These are phyloP conservation scores for Sarcophaga subvicina DNA, from an alignment of 2,888 invertebrate species.

Conservation along the genomic window DNA sequence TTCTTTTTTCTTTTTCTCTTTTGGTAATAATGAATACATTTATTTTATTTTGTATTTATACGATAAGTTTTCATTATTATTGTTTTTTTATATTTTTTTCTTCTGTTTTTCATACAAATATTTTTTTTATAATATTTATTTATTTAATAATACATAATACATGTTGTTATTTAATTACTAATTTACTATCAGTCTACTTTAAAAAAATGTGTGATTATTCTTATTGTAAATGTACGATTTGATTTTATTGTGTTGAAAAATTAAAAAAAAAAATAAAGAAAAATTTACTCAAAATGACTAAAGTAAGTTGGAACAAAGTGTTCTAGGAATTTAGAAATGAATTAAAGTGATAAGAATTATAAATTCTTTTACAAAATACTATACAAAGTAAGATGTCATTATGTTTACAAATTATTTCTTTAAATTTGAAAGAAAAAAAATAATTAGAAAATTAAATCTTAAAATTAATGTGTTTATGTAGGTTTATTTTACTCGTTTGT, in stretches of 20 bases:
- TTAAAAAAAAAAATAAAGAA: neutral
- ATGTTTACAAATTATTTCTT: too few relatives aligned
- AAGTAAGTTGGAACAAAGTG: neutral
- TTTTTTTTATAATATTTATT: conserved; percentile 11
- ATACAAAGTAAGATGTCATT: too few relatives aligned
- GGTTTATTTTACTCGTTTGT: neutral
- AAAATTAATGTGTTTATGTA: neutral
- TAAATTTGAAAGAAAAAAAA: too few relatives aligned
- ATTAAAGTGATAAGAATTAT: neutral
- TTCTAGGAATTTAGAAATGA: too few relatives aligned
- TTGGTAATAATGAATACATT: conserved; percentile 44
- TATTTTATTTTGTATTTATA: conserved; percentile 37
- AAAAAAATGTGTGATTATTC: conserved; percentile 61
- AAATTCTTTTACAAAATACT: conserved; percentile 36
- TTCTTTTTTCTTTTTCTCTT: too few relatives aligned
- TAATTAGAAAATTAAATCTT: neutral
- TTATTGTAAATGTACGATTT: neutral
- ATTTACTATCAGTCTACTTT: conserved; percentile 79
- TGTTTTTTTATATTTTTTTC: conserved; percentile 12
- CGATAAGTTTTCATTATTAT: conserved; percentile 15
- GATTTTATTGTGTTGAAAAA: neutral
- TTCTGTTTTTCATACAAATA: conserved; percentile 64
- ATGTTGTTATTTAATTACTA: conserved; percentile 70
- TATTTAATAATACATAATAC: conserved; percentile 15
- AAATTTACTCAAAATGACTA: neutral